Evolutionary conservation across 2,113 vertebrate species (phyloP).

Genomic region (Ovibos moschatus): DNA sequence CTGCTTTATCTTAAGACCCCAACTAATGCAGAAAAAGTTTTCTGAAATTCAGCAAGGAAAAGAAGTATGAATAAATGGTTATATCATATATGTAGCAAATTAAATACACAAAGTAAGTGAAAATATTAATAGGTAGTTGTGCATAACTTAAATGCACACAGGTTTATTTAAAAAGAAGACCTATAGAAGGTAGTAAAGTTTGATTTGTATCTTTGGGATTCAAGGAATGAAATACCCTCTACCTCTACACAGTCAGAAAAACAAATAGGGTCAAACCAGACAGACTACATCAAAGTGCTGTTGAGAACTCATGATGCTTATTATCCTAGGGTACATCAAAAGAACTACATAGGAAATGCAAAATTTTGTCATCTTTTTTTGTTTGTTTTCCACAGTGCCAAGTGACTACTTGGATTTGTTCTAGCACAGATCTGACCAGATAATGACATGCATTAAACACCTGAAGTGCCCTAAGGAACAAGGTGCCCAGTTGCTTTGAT

Average conservation of each 20-base stretch:
- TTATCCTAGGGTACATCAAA: background rate
- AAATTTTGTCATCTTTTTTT: background rate
- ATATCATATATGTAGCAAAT: background rate
- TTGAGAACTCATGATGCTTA: constrained; percentile 31
- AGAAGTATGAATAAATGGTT: background rate
- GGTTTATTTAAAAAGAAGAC: background rate
- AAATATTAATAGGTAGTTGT: background rate
- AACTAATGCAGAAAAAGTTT: background rate
- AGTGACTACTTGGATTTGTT: background rate
- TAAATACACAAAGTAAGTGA: background rate
- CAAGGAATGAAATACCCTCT: background rate
- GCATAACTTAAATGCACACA: background rate
- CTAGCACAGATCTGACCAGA: constrained; percentile 15
- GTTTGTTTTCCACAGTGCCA: background rate
- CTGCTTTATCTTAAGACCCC: background rate
- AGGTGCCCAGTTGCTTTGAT: constrained; percentile 60
- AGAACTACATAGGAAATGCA: background rate
- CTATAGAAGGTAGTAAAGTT: background rate
- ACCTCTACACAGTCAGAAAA: background rate
- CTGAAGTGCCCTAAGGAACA: constrained; percentile 33
- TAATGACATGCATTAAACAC: constrained; percentile 1
- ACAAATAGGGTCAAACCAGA: background rate
- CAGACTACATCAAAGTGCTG: background rate
- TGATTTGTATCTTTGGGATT: background rate
- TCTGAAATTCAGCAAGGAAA: constrained; percentile 20